Base-by-base conservation (phyloP, 2,797 vertebrate genomes). In the Alfaro cultratus region DNA sequence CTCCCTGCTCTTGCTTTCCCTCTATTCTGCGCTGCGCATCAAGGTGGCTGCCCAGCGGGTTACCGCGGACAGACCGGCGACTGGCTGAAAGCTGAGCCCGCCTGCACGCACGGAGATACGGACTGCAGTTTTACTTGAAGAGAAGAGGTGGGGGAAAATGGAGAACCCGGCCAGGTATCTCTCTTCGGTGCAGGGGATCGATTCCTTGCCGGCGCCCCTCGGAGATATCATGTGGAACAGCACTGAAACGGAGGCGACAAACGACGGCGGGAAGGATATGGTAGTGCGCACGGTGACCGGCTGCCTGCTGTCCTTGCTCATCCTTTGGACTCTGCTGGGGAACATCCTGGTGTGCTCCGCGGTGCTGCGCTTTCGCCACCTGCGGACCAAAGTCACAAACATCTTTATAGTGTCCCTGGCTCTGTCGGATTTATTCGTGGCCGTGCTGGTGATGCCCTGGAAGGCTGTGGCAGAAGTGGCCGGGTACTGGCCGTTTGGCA, bases 371-470 rank as follows among this genome's bases (percentile, higher is more conserved):
- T 98, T 97, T 85, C 94, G 97, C 46, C 97, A 97, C 91, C 86
- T 99, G 86, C 96, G 98, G 83, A 95, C 92, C 89, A 98, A 97
- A 95, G 97, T 97, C 77, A 99, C 98, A 90, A 97, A 97, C 88
- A 95, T 97, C 84, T 99, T 99, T 89, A 97, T 98, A 55, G 97
- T 98, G 70, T 99, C 98, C 1, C 86, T 99, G 87, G 98, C 98
- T 0, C 94, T 98, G 34, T 99, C 98, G 41, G 98, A 99, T 91
- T 94, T 99, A 60, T 95, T 98, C 57, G 97, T 99, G 82, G 97
- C 98, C 2, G 87, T 99, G 73, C 93, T 99, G 23, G 98, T 99
- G 76, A 99, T 99, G 98, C 98, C 98, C 5, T 99, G 98, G 98
- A 98, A 98, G 92, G 98, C 98, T 0, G 97, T 96, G 64, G 95